phyloP scores from a whole-genome alignment of 2,888 invertebrate genomes.

The Anthophora plumipes region DNA sequence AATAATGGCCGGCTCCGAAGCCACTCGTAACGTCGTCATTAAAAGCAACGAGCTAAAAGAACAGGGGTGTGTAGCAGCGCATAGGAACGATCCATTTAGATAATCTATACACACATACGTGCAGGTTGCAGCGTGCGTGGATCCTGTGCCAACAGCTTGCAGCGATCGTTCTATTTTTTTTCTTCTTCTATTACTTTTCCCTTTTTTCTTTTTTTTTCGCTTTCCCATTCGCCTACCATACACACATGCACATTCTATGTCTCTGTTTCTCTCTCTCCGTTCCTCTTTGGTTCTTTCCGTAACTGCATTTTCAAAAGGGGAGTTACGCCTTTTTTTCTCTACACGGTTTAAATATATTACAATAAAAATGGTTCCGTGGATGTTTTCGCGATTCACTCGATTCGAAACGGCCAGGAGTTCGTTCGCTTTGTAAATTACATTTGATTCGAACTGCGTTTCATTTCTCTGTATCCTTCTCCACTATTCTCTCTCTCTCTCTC shows the following conservation, averaged over 20 bases:
- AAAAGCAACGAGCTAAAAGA: constrained; percentile 52
- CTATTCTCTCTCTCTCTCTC: not conserved
- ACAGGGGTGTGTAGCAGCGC: constrained; percentile 5
- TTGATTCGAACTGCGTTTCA: constrained; percentile 43
- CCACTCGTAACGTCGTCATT: constrained; percentile 45
- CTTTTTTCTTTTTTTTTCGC: not conserved
- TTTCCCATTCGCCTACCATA: not conserved
- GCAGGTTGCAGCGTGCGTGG: constrained; percentile 27
- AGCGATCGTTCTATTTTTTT: constrained; percentile 33
- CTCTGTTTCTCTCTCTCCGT: not conserved
- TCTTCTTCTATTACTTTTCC: not conserved
- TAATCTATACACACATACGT: constrained; percentile 45
- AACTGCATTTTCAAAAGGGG: constrained; percentile 30
- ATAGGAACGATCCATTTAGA: constrained; percentile 56
- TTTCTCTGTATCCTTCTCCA: not conserved
- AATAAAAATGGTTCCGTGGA: constrained; percentile 26
- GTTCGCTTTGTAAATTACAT: constrained; percentile 63
- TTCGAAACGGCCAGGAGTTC: constrained; percentile 41
- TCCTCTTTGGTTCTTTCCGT: not conserved
- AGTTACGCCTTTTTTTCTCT: not conserved
- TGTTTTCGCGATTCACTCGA: constrained; percentile 38
- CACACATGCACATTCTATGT: not conserved
- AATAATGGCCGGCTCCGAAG: constrained; percentile 21
- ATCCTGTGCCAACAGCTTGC: constrained; percentile 54
- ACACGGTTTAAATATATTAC: constrained; percentile 32